phyloP scores from a whole-genome alignment of 2,888 invertebrate genomes.

The Amphipyra berbera region DNA sequence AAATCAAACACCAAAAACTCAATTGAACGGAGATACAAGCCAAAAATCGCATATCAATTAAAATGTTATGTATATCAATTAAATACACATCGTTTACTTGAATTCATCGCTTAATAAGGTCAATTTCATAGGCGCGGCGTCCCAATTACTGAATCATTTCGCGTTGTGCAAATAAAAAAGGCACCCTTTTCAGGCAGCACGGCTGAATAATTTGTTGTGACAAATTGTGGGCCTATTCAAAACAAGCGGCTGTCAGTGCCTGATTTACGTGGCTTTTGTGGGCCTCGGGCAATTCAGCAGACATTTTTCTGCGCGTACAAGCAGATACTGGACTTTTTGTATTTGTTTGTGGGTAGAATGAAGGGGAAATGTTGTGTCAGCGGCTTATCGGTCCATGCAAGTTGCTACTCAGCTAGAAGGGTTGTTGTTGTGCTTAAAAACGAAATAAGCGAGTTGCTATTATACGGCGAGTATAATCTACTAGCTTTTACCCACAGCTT shows the following conservation, averaged over 20 bases:
- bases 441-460: background rate
- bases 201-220: constrained; percentile 82
- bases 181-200: constrained; percentile 76
- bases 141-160: constrained; percentile 66
- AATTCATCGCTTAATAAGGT: constrained; percentile 60
- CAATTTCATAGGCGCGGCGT: constrained; percentile 62
- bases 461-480: no score
- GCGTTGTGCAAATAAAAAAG: constrained; percentile 62
- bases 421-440: background rate
- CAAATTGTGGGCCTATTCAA: constrained; percentile 80
- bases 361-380: constrained; percentile 9
- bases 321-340: constrained; percentile 50
- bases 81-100: constrained; percentile 35
- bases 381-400: constrained; percentile 4
- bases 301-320: constrained; percentile 60
- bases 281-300: constrained; percentile 55
- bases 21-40: background rate
- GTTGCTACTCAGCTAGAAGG: background rate
- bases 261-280: constrained; percentile 70
- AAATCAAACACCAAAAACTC: no score
- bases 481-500: no score
- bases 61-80: constrained; percentile 22
- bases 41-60: constrained; percentile 17
- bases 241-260: constrained; percentile 71
- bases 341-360: constrained; percentile 22